Percentiles rank a stretch among this genome's conserved stretches.
Evolutionary conservation across 2,888 invertebrate genomes (phyloP).

Genomic region (Hipparchia sbordonii): DNA sequence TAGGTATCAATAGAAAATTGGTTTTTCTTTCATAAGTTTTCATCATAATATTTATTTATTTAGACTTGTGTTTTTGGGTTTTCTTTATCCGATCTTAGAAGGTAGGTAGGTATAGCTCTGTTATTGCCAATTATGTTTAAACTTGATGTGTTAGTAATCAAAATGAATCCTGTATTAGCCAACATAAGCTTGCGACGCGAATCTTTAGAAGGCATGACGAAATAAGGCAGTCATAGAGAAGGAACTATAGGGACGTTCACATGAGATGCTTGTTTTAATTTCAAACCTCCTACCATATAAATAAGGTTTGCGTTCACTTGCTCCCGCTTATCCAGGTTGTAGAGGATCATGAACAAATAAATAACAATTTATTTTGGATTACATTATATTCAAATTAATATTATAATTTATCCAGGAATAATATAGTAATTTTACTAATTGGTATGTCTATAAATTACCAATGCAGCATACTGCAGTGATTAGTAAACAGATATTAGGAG

Average conservation of each 20-base stretch:
- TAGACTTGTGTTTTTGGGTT: neutral
- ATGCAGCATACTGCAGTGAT: neutral
- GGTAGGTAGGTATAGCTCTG: neutral
- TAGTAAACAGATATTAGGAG: neutral
- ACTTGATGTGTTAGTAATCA: constrained; percentile 11
- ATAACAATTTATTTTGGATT: constrained; percentile 43
- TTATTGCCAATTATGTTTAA: neutral
- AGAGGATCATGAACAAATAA: constrained; percentile 77
- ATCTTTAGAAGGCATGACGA: constrained; percentile 31
- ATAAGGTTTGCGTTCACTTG: constrained; percentile 74
- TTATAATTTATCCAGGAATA: no score
- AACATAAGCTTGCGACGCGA: constrained; percentile 26
- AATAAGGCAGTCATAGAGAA: constrained; percentile 35
- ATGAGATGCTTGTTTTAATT: constrained; percentile 55
- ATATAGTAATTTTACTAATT: neutral
- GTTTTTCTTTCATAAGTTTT: neutral
- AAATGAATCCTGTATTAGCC: constrained; percentile 31
- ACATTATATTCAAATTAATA: neutral
- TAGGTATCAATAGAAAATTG: neutral
- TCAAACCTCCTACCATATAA: constrained; percentile 80
- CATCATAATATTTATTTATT: neutral
- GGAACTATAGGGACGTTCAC: constrained; percentile 45
- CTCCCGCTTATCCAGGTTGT: constrained; percentile 74
- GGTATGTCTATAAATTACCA: neutral
- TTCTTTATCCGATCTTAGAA: neutral